Percentiles rank a stretch among this genome's conserved stretches.
Conservation (phyloP, 64 coral and sea anemone genomes). For the Pocillopora damicornis region DNA sequence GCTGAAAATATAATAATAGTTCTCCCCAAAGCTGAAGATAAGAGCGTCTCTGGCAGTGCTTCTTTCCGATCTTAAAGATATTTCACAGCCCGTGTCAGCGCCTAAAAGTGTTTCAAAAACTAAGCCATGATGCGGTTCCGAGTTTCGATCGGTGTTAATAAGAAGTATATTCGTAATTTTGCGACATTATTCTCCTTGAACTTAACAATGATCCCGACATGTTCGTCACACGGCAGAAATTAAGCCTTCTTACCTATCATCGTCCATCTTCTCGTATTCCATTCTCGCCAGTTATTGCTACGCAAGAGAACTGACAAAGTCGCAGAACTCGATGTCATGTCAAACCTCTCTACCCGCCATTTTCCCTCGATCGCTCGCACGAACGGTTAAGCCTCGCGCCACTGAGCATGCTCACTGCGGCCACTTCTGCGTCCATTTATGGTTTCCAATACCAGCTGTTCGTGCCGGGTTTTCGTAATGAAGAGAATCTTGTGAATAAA, state of each 20-base stretch:
- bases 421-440: conserved; percentile 26
- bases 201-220: background rate
- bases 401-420: conserved; percentile 40
- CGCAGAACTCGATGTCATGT: conserved; percentile 27
- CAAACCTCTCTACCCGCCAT: conserved; percentile 40
- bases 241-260: conserved; percentile 40
- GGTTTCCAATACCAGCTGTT: conserved; percentile 30
- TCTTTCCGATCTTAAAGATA: background rate
- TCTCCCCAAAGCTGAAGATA: background rate
- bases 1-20: conserved; percentile 34
- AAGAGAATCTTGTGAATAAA: conserved; percentile 31
- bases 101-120: background rate
- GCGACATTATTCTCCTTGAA: background rate
- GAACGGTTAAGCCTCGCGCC: conserved; percentile 10
- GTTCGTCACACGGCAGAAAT: background rate
- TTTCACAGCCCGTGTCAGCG: background rate
- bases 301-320: conserved; percentile 18
- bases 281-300: conserved; percentile 46
- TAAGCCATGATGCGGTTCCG: background rate
- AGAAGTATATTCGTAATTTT: conserved; percentile 11
- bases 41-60: background rate
- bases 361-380: conserved; percentile 17
- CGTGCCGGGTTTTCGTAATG: conserved; percentile 30
- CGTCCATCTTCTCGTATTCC: conserved; percentile 73
- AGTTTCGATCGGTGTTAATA: conserved; percentile 14